phyloP scores from a whole-genome alignment of 1,140 invertebrate genomes.

The Calycopis cecrops region DNA sequence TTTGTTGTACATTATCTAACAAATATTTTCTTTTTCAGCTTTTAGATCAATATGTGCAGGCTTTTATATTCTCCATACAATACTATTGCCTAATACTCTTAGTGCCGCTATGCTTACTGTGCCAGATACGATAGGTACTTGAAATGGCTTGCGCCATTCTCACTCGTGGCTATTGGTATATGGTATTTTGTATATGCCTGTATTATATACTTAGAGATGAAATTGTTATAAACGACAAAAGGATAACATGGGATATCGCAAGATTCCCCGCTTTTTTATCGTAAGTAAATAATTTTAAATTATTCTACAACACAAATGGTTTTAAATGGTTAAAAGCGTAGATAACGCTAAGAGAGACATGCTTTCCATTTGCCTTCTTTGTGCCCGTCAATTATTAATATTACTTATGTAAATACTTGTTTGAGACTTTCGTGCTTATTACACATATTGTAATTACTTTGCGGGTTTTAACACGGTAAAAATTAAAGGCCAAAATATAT shows the following conservation, averaged over 20 bases:
- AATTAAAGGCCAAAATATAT: too few species aligned
- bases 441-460: too few species aligned
- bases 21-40: constrained; percentile 57
- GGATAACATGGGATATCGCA: constrained; percentile 40
- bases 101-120: constrained; percentile 77
- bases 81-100: constrained; percentile 79
- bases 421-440: too few species aligned
- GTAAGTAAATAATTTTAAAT: constrained; percentile 47
- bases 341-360: too few species aligned
- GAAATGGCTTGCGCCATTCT: constrained; percentile 85
- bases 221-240: constrained; percentile 67
- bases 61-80: constrained; percentile 48
- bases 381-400: too few species aligned
- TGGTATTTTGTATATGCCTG: constrained; percentile 80
- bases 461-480: too few species aligned
- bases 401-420: too few species aligned
- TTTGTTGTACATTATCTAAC: too few species aligned
- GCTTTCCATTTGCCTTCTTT: too few species aligned
- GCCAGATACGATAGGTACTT: constrained; percentile 82
- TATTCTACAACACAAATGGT: too few species aligned
- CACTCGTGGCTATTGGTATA: constrained; percentile 82
- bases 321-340: too few species aligned
- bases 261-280: constrained; percentile 59
- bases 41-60: constrained; percentile 54
- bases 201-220: constrained; percentile 82